phyloP scores from a whole-genome alignment of 2,113 vertebrate species.

The Lanius ludovicianus region DNA sequence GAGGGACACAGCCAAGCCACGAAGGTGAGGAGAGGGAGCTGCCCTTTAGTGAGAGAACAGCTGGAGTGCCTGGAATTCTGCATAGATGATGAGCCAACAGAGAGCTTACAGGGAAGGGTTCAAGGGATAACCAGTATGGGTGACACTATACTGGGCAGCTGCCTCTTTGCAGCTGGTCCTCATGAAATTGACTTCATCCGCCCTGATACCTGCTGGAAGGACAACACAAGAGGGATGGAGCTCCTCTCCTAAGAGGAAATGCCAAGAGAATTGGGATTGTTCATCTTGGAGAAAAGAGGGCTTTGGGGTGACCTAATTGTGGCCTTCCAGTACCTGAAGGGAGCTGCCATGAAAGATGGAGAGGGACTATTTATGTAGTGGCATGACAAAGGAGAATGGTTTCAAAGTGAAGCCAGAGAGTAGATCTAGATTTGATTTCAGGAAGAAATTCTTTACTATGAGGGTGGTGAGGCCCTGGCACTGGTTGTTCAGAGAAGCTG shows the following conservation, averaged over 20 bases:
- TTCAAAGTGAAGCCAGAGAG: background rate
- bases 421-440: background rate
- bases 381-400: background rate
- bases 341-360: background rate
- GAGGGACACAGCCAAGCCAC: background rate
- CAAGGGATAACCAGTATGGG: background rate
- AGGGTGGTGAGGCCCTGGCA: background rate
- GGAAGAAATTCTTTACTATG: background rate
- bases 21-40: background rate
- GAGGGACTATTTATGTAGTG: background rate
- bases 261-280: background rate
- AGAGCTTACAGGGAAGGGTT: background rate
- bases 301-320: fast-evolving
- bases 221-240: background rate
- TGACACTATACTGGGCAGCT: background rate
- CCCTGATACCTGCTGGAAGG: background rate
- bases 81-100: fast-evolving
- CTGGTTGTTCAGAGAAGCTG: background rate
- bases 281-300: background rate
- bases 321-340: background rate
- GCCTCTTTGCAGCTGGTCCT: background rate
- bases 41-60: background rate
- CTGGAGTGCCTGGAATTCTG: background rate
- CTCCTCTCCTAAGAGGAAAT: background rate
- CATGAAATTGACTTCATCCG: background rate